phyloP scores from a whole-genome alignment of 2,113 vertebrate species.

The Megatriorchis doriae region DNA sequence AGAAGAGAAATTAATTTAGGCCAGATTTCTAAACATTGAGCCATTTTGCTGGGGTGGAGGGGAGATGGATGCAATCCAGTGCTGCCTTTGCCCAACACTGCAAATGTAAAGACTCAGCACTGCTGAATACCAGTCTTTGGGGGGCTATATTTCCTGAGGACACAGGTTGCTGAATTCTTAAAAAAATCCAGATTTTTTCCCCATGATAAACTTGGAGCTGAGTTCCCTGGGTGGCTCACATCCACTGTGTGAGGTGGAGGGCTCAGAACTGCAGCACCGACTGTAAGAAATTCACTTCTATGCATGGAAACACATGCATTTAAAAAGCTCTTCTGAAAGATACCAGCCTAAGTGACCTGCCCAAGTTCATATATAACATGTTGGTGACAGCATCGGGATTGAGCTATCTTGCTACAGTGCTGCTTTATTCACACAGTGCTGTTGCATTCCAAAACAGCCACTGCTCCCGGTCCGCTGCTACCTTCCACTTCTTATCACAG shows the following conservation, averaged over 20 bases:
- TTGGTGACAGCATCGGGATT: neutral
- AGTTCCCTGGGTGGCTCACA: neutral
- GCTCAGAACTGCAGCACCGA: neutral
- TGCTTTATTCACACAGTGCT: slow-evolving; percentile 16
- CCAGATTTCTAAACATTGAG: neutral
- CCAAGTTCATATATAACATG: slow-evolving; percentile 24
- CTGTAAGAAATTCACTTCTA: neutral
- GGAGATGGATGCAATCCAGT: neutral
- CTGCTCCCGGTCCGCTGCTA: neutral
- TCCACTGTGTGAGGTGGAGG: neutral
- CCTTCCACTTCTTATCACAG: slow-evolving; percentile 24
- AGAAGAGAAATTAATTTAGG: neutral
- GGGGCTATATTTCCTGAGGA: neutral
- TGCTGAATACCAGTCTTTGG: neutral
- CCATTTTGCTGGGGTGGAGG: neutral
- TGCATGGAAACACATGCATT: neutral
- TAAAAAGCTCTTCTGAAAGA: neutral
- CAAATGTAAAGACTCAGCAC: neutral
- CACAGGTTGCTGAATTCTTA: neutral
- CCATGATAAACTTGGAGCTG: neutral
- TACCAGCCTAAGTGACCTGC: slow-evolving; percentile 17
- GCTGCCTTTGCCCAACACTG: neutral
- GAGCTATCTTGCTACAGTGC: neutral
- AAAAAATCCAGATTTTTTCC: neutral
- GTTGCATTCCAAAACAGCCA: neutral